Evolutionary conservation across 2,113 vertebrate genomes (phyloP).

Genomic region (Erythrolamprus reginae): DNA sequence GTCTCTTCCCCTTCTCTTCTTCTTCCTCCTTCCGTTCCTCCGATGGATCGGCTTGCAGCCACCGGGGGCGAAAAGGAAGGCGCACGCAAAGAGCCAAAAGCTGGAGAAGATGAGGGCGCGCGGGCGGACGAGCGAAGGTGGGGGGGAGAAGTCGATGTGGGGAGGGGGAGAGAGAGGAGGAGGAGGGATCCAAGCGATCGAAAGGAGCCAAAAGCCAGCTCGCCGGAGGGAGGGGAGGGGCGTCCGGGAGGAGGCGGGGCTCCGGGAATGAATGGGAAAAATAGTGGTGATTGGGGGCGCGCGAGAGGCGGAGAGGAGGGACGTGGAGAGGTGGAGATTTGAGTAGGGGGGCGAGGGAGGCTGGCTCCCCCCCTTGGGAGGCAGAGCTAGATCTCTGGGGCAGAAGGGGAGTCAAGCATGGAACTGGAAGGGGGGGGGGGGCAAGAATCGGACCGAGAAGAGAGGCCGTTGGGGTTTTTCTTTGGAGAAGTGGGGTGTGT

Average conservation of each 20-base stretch:
- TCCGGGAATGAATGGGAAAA: conserved; percentile 66
- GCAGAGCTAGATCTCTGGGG: too few species aligned
- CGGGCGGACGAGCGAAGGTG: not conserved
- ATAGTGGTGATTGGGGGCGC: too few species aligned
- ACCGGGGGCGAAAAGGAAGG: conserved; percentile 47
- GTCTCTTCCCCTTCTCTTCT: not conserved
- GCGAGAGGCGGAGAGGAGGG: conserved; percentile 37
- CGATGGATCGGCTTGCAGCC: conserved; percentile 63
- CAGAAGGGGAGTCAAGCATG: too few species aligned
- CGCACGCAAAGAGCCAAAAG: conserved; percentile 48
- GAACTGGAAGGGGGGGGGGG: too few species aligned
- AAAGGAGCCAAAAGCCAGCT: conserved; percentile 39
- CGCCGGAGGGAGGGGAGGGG: conserved; percentile 34
- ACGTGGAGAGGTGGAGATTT: too few species aligned
- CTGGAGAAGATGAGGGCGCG: conserved; percentile 25
- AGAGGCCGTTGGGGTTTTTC: too few species aligned
- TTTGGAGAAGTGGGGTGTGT: too few species aligned
- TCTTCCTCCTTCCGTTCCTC: not conserved
- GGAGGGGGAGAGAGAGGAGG: not conserved
- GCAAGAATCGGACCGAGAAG: too few species aligned
- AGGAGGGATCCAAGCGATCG: conserved; percentile 39
- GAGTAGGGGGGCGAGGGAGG: too few species aligned
- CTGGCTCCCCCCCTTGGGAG: too few species aligned
- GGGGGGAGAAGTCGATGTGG: conserved; percentile 18
- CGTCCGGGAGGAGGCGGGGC: conserved; percentile 29